These are phyloP conservation scores for Saxicola maurus DNA, from an alignment of 2,797 vertebrate species.

Conservation along the genomic window DNA sequence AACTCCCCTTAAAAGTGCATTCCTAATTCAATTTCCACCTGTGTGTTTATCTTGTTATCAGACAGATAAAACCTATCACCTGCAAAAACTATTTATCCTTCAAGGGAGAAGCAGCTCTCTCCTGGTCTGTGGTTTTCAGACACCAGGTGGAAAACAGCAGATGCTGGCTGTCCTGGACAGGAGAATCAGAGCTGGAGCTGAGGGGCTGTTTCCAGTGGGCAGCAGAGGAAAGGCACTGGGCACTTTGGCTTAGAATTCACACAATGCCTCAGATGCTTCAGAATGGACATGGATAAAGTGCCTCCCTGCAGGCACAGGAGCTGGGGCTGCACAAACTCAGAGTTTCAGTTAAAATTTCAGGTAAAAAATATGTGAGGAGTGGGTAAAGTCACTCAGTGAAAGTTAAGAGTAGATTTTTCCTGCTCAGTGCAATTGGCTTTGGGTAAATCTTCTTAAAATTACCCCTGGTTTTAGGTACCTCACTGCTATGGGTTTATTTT, in stretches of 20 bases:
- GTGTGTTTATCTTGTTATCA: not conserved
- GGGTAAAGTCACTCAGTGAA: not conserved
- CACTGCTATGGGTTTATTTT: not conserved
- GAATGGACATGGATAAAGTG: not conserved
- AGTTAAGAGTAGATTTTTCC: not conserved
- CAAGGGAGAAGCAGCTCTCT: not conserved
- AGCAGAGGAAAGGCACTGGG: not conserved
- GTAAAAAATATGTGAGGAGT: not conserved
- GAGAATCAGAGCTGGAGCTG: not conserved
- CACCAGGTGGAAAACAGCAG: not conserved
- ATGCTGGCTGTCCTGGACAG: not conserved
- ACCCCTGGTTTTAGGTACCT: not conserved
- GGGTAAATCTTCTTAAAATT: conserved; percentile 11
- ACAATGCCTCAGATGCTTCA: fast-evolving
- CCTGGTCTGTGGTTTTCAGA: not conserved
- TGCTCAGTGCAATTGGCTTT: not conserved
- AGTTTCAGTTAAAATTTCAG: not conserved
- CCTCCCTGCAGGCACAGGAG: not conserved
- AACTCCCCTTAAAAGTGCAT: not conserved
- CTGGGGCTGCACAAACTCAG: not conserved
- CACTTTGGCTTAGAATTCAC: not conserved
- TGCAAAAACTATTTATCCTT: not conserved
- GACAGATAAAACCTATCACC: not conserved
- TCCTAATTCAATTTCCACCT: conserved; percentile 8
- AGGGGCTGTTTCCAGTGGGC: not conserved